A percentile compares a stretch with the other conserved stretches of the same genome.
These are phyloP conservation scores for Mystacides longicornis DNA, from an alignment of 2,888 invertebrate species.

Conservation along the genomic window DNA sequence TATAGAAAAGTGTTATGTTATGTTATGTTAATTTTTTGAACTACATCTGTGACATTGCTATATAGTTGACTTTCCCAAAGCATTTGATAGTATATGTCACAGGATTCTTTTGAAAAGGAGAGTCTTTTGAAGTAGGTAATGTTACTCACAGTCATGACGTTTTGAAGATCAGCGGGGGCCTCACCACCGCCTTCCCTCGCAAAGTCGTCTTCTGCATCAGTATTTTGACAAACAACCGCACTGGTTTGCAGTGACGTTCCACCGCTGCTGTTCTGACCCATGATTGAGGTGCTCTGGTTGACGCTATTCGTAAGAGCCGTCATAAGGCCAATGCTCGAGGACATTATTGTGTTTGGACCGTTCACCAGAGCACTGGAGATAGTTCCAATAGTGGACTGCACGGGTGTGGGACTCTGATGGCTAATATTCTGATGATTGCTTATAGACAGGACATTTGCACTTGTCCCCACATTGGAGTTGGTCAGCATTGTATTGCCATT, in stretches of 20 bases:
- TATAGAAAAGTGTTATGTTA: no score
- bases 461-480: neutral
- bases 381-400: neutral
- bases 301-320: neutral
- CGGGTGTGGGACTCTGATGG: neutral
- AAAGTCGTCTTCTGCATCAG: conserved; percentile 9
- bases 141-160: conserved; percentile 18
- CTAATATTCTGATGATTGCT: neutral
- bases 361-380: neutral
- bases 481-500: neutral
- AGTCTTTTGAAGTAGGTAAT: no score
- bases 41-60: no score
- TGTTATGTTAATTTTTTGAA: no score
- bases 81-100: no score
- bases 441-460: neutral
- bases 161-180: conserved; percentile 52
- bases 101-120: no score
- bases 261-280: neutral
- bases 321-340: neutral
- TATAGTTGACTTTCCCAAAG: no score
- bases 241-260: neutral
- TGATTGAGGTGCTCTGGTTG: neutral
- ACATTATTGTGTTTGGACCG: neutral
- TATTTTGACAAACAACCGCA: neutral
- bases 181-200: conserved; percentile 65